Conservation (phyloP, 2,888 invertebrate species). For the Deilephila porcellus region DNA sequence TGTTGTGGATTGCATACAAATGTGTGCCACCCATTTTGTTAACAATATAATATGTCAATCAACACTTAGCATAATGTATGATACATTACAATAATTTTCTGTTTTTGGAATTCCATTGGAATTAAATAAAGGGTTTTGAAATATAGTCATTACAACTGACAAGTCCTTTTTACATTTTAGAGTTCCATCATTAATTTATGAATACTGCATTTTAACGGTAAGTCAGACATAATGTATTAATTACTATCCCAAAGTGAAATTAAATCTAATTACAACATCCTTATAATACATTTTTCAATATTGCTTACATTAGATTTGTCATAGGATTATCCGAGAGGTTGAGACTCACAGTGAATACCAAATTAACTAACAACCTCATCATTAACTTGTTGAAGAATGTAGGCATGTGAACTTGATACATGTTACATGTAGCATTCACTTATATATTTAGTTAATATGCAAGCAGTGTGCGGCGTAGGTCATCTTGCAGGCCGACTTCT, state of each 20-base stretch:
- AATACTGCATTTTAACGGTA: too few relatives aligned
- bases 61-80: background rate
- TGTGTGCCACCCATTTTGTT: conserved; percentile 11
- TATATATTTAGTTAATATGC: conserved; percentile 38
- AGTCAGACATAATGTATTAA: too few relatives aligned
- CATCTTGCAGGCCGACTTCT: conserved; percentile 27
- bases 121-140: too few relatives aligned
- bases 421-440: conserved; percentile 8
- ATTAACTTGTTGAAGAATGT: background rate
- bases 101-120: background rate
- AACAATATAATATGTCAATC: background rate
- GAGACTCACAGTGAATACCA: background rate
- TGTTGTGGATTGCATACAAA: conserved; percentile 3
- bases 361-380: background rate
- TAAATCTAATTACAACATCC: too few relatives aligned
- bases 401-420: background rate
- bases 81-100: background rate
- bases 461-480: conserved; percentile 27
- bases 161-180: too few relatives aligned
- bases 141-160: too few relatives aligned
- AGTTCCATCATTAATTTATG: too few relatives aligned
- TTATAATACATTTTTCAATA: too few relatives aligned
- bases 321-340: too few relatives aligned
- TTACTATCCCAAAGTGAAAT: too few relatives aligned
- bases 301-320: too few relatives aligned